Evolutionary conservation across 2,797 vertebrate species (phyloP).

Genomic region (Liasis olivaceus): DNA sequence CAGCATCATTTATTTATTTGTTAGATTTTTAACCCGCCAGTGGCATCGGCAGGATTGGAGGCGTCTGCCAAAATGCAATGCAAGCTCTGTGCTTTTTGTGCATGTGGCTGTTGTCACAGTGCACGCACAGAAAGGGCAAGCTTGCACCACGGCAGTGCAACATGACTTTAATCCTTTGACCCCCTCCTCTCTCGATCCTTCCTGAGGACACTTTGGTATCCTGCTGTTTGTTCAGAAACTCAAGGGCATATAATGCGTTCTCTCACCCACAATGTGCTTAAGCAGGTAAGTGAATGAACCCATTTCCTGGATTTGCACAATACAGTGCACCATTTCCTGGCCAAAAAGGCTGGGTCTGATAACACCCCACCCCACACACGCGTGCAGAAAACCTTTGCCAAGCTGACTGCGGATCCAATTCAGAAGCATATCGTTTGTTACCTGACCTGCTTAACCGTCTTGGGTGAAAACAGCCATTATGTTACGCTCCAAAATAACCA

Average conservation of each 20-base stretch:
- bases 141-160: not conserved
- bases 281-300: not conserved
- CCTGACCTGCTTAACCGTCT: not conserved
- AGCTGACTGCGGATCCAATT: not conserved
- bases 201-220: not conserved
- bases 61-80: not conserved
- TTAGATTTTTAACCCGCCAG: not conserved
- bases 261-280: not conserved
- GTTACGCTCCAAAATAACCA: not conserved
- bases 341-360: not conserved
- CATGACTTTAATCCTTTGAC: not conserved
- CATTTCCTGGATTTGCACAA: not conserved
- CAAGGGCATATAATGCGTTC: fast-evolving
- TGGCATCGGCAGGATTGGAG: not conserved
- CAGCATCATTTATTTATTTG: not conserved
- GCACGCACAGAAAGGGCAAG: not conserved
- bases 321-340: not conserved
- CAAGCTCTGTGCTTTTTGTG: not conserved
- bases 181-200: not conserved
- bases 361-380: not conserved
- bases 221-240: not conserved
- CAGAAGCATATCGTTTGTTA: not conserved
- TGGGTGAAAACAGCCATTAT: not conserved
- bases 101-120: not conserved
- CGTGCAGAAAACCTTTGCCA: not conserved